Conservation (phyloP, 2,797 vertebrate genomes). For the Gouania willdenowi region DNA sequence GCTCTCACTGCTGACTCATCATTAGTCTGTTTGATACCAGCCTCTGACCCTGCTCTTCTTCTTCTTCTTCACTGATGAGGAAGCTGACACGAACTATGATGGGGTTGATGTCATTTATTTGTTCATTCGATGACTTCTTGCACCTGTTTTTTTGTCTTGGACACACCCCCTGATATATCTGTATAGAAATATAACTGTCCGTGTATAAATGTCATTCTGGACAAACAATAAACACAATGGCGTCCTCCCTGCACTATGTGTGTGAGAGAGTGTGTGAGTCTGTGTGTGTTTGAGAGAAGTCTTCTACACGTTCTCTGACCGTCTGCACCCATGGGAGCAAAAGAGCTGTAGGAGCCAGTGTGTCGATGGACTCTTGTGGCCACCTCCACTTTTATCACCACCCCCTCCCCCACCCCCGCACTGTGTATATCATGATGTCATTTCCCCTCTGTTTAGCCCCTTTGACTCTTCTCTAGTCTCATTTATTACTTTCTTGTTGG, state of each 20-base stretch:
- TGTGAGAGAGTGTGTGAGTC: too few relatives aligned
- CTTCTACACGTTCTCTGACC: constrained; percentile 36
- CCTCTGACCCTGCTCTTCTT: constrained; percentile 26
- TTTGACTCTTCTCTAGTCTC: constrained; percentile 46
- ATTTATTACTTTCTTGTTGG: constrained; percentile 66
- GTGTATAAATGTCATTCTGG: constrained; percentile 48
- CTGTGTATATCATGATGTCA: constrained; percentile 54
- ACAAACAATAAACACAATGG: constrained; percentile 31
- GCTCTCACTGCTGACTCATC: constrained; percentile 43
- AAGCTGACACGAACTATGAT: constrained; percentile 38
- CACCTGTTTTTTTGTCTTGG: constrained; percentile 45
- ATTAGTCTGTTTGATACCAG: constrained; percentile 30
- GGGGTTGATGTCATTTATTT: constrained; percentile 37
- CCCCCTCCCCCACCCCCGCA: neutral
- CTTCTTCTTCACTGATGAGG: constrained; percentile 6
- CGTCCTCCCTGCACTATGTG: constrained; percentile 30
- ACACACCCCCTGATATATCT: constrained; percentile 55
- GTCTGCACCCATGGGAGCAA: constrained; percentile 38
- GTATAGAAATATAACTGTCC: constrained; percentile 59
- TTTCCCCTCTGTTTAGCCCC: constrained; percentile 41
- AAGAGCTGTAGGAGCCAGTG: constrained; percentile 29
- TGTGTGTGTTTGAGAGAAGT: too few relatives aligned
- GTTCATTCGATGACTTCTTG: constrained; percentile 49
- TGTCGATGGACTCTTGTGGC: constrained; percentile 58
- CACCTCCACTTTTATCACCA: constrained; percentile 39